Percentiles rank a stretch among this genome's conserved stretches.
phyloP scores from a whole-genome alignment of 2,888 invertebrate genomes.

The Yponomeuta sedellus region DNA sequence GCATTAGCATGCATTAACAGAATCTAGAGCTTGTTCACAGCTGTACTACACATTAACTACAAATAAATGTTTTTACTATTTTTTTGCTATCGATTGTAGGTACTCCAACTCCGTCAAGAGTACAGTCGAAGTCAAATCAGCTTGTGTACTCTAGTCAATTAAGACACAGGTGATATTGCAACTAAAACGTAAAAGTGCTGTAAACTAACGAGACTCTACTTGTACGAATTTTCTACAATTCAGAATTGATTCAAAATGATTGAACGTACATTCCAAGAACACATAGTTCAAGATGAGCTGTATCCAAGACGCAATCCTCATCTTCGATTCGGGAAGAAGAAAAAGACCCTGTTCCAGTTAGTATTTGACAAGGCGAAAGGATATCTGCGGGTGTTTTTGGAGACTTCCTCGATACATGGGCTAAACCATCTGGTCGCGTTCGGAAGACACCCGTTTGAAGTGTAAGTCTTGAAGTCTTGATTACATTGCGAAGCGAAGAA shows the following conservation, averaged over 20 bases:
- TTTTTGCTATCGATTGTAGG: no score
- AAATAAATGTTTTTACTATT: no score
- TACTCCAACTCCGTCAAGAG: no score
- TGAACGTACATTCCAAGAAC: constrained; percentile 4
- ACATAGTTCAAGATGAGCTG: constrained; percentile 32
- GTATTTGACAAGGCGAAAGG: constrained; percentile 31
- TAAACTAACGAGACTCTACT: no score
- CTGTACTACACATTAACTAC: no score
- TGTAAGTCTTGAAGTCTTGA: constrained; percentile 41
- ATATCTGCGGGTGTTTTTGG: constrained; percentile 57
- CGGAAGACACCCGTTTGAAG: constrained; percentile 63
- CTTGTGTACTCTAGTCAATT: no score
- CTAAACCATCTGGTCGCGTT: constrained; percentile 65
- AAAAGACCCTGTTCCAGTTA: constrained; percentile 19
- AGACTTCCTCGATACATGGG: constrained; percentile 74
- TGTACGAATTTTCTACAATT: no score
- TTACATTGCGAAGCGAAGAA: not conserved
- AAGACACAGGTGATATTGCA: no score
- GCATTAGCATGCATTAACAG: no score
- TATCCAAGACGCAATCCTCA: constrained; percentile 19
- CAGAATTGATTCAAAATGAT: not conserved
- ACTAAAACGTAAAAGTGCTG: no score
- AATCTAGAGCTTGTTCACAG: no score
- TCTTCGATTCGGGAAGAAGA: not conserved
- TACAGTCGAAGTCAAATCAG: no score